These are phyloP conservation scores for Deroptyus accipitrinus DNA, from an alignment of 2,113 vertebrate species.

Conservation along the genomic window DNA sequence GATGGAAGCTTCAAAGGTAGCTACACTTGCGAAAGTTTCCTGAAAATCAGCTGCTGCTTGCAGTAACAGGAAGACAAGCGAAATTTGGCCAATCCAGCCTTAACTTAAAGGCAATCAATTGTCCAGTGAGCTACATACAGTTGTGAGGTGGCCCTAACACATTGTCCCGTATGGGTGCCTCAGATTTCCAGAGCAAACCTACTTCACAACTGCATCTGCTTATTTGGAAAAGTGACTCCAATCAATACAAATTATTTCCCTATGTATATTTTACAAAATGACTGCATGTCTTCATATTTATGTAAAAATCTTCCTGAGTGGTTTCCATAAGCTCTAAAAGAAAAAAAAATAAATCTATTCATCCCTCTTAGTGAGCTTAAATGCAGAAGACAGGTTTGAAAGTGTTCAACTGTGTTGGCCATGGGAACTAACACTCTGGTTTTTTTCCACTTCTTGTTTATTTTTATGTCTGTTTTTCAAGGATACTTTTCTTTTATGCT, in stretches of 20 bases:
- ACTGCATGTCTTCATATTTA: background rate
- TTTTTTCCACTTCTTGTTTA: background rate
- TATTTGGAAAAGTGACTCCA: background rate
- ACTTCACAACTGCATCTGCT: background rate
- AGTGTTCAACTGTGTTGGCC: background rate
- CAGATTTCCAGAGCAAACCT: background rate
- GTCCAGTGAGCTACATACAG: background rate
- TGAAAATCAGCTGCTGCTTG: background rate
- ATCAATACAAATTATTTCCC: background rate
- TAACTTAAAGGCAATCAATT: background rate
- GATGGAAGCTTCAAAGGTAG: background rate
- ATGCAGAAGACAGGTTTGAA: background rate
- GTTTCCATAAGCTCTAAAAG: background rate
- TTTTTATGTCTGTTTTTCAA: background rate
- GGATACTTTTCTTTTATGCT: background rate
- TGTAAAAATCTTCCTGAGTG: background rate
- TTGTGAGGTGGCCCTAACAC: background rate
- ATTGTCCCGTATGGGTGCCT: accelerated
- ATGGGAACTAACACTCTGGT: background rate
- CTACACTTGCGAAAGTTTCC: background rate
- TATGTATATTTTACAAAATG: background rate
- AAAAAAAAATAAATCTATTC: background rate
- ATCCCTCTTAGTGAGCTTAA: background rate
- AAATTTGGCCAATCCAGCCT: background rate
- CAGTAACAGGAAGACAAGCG: background rate